phyloP scores from a whole-genome alignment of 1,140 invertebrate genomes.

The Drosophila albomicans region DNA sequence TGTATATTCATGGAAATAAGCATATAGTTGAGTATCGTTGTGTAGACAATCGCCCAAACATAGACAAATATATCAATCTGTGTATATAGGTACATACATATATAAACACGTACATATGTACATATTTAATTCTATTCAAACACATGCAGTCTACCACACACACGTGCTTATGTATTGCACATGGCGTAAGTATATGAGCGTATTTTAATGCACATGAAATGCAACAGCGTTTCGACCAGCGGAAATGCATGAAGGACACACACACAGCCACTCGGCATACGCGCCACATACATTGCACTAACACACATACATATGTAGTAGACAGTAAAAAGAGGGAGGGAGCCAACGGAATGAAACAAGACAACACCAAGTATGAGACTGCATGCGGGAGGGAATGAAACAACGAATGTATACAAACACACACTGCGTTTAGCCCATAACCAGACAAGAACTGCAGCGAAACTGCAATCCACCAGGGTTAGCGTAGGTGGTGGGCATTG shows the following conservation, averaged over 20 bases:
- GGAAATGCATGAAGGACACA: conserved; percentile 65
- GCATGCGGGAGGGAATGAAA: conserved; percentile 13
- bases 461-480: neutral
- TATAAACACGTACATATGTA: neutral
- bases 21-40: neutral
- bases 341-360: neutral
- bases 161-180: conserved; percentile 12
- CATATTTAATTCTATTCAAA: neutral
- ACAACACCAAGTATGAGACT: conserved; percentile 12
- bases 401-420: conserved; percentile 46
- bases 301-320: conserved; percentile 16
- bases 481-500: conserved; percentile 24
- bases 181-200: conserved; percentile 1
- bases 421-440: conserved; percentile 23
- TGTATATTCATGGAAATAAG: neutral
- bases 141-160: neutral
- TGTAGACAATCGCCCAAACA: neutral
- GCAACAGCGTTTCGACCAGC: conserved; percentile 57
- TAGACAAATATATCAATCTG: neutral
- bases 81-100: conserved; percentile 5
- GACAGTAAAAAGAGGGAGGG: conserved; percentile 35
- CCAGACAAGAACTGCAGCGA: too few species aligned
- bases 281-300: conserved; percentile 43
- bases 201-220: conserved; percentile 39
- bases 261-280: conserved; percentile 8